These are phyloP conservation scores for Pachypanchax playfairii DNA, from an alignment of 2,113 vertebrate species.

Conservation along the genomic window DNA sequence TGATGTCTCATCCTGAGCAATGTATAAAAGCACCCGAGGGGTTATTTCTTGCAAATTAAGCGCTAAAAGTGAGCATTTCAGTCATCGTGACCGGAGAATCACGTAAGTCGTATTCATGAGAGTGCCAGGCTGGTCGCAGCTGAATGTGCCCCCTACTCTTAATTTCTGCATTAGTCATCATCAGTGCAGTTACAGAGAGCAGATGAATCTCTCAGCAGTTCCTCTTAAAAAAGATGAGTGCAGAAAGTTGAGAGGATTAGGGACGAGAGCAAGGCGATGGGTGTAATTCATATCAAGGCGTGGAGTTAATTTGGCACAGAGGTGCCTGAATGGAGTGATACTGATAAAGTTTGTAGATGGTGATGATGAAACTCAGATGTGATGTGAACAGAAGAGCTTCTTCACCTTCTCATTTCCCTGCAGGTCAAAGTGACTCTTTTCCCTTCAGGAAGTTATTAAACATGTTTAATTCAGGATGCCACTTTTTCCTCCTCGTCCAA, in stretches of 20 bases:
- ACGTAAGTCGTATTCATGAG: conserved; percentile 3
- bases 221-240: conserved; percentile 6
- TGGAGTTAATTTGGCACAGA: conserved; percentile 4
- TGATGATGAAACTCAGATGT: too few relatives aligned
- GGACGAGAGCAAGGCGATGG: neutral
- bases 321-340: neutral
- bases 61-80: neutral
- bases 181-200: neutral
- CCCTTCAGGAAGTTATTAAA: neutral
- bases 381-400: neutral
- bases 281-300: neutral
- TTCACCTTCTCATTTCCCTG: neutral
- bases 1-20: neutral
- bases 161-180: conserved; percentile 36
- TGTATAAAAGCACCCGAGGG: conserved; percentile 2
- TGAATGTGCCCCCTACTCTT: neutral
- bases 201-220: conserved; percentile 3
- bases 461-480: conserved; percentile 4
- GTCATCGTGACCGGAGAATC: conserved; percentile 14
- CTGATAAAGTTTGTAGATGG: conserved; percentile 4
- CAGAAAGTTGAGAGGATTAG: conserved; percentile 4
- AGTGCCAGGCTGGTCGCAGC: neutral
- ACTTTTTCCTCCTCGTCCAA: neutral
- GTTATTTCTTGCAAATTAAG: conserved; percentile 2
- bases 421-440: conserved; percentile 38